Evolutionary conservation across 2,888 invertebrate genomes (phyloP), one percentile per base, ranked within the genome.

Genomic region (Hesperia comma): DNA sequence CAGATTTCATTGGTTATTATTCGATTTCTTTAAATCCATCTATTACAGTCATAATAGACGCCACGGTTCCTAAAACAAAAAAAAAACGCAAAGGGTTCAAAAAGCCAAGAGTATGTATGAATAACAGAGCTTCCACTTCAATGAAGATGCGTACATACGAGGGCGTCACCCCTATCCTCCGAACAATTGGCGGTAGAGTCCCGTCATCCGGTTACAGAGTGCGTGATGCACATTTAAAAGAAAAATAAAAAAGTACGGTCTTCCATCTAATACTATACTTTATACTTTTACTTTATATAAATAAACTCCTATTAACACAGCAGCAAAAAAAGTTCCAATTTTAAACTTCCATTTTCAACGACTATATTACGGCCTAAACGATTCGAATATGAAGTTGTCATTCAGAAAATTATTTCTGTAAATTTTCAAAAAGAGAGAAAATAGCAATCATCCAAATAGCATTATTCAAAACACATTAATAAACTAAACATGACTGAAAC

Each of bases 101-200:
- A 51, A n/a, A 17, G 26, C 57, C 41, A 53, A 32, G 53, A 61
- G 61, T 61, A 15, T 75, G 73, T 74, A 75, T 74, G 75, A 76
- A 76, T 75, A 80, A 78, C 79, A 78, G 81, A 81, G 80, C 81
- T 87, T 88, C 85, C 85, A 88, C 86, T 89, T 86, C 78, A 88
- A 86, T 83, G 84, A 79, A 82, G 82, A 84, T 78, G 79, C 77
- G 78, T 85, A 85, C 83, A 88, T 88, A 78, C 60, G 55, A 67
- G 89, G 90, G 88, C 88, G 86, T 83, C 89, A 87, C 87, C 90
- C 90, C 81, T 84, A 84, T 84, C 76, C 78, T 81, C 79, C 82
- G 76, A 85, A 89, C 85, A 88, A 87, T 85, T 75, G 83, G 78
- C 79, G 74, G 76, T 41, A 49, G 72, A 76, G 84, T 79, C 80